Conservation (phyloP, 2,113 vertebrate genomes). For the Struthidea cinerea region DNA sequence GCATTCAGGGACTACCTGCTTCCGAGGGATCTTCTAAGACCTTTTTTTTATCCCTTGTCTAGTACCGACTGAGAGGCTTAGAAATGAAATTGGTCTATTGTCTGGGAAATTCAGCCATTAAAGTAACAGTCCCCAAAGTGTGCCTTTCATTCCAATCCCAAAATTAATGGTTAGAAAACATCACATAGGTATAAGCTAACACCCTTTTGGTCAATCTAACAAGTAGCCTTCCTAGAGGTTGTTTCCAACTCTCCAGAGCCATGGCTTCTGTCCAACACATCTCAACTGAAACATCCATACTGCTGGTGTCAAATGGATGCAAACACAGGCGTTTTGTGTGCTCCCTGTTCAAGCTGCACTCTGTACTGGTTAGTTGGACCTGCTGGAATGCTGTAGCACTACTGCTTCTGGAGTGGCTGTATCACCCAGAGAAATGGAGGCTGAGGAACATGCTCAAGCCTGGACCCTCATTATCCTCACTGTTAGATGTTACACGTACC, state of each 20-base stretch:
- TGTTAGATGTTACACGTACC: neutral
- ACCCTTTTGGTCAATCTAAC: neutral
- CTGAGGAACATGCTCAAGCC: neutral
- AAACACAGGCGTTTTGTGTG: neutral
- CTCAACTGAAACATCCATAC: neutral
- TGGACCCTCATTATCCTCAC: neutral
- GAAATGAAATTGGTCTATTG: neutral
- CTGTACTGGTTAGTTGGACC: neutral
- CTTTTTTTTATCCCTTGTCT: neutral
- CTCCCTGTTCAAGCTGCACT: neutral
- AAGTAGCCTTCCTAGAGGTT: neutral
- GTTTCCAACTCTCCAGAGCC: neutral
- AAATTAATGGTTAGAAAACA: neutral
- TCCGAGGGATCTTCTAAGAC: neutral
- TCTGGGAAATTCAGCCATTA: neutral
- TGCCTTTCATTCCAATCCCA: neutral
- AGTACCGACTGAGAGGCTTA: neutral
- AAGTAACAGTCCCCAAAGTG: neutral
- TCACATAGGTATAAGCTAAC: neutral
- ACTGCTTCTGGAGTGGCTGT: fast-evolving
- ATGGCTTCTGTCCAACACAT: neutral
- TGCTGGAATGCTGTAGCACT: neutral
- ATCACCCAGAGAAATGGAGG: neutral
- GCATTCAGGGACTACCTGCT: neutral
- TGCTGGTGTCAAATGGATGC: neutral